A percentile compares a stretch with the other conserved stretches of the same genome.
Evolutionary conservation across 2,113 vertebrate species (phyloP).

Genomic region (Oreocharis arfaki): DNA sequence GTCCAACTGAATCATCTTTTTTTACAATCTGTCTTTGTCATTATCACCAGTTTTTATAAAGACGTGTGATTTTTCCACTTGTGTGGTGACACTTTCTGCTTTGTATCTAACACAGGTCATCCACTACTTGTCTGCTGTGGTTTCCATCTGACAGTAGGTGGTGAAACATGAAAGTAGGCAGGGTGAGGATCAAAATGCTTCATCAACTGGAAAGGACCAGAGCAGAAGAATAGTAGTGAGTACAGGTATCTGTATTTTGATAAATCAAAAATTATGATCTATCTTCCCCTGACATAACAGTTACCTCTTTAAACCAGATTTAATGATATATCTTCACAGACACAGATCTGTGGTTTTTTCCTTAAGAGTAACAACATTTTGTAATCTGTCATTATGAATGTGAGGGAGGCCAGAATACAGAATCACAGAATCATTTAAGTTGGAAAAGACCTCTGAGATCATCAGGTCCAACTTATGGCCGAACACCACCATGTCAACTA

Average conservation of each 20-base stretch:
- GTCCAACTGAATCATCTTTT: not conserved
- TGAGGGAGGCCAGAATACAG: not conserved
- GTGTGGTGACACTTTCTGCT: not conserved
- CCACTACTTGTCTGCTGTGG: not conserved
- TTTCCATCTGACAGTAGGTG: not conserved
- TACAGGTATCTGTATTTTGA: not conserved
- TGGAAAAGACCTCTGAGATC: not conserved
- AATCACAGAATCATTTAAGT: not conserved
- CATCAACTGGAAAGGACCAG: not conserved
- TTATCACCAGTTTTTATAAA: not conserved
- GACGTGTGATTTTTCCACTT: not conserved
- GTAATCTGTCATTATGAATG: not conserved
- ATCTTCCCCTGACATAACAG: not conserved
- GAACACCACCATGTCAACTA: not conserved
- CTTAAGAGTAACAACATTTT: not conserved
- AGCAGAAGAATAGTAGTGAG: not conserved
- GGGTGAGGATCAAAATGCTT: not conserved
- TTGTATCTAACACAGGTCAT: not conserved
- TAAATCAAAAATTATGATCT: not conserved
- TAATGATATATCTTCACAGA: not conserved
- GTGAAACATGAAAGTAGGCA: not conserved
- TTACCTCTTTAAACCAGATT: not conserved
- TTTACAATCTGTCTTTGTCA: not conserved
- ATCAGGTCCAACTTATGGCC: not conserved
- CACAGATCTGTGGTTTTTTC: not conserved